Conservation (phyloP, 2,797 vertebrate genomes). For the Falco peregrinus region DNA sequence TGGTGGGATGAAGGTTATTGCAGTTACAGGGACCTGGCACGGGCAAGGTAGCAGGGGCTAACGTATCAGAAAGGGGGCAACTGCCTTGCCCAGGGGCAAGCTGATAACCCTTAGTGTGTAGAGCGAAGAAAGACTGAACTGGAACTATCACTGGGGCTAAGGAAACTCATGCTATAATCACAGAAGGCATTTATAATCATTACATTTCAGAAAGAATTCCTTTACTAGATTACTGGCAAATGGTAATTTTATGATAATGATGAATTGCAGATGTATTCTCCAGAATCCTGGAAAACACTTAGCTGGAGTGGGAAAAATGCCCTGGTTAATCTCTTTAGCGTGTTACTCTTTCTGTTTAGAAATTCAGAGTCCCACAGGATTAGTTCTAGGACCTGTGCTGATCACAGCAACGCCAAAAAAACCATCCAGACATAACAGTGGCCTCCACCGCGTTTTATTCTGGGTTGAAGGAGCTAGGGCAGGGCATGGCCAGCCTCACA, state of each 20-base stretch:
- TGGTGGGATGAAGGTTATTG: not conserved
- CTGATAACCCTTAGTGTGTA: not conserved
- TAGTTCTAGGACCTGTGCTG: not conserved
- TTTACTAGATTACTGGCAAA: not conserved
- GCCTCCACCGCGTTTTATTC: not conserved
- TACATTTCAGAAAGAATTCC: conserved; percentile 28
- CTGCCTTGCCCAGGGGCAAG: not conserved
- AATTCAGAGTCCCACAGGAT: not conserved
- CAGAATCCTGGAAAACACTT: conserved; percentile 1
- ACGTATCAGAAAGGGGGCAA: not conserved
- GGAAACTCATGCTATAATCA: not conserved
- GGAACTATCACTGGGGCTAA: not conserved
- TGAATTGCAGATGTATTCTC: conserved; percentile 2
- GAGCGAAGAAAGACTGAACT: not conserved
- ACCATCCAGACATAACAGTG: not conserved
- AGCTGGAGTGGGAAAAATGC: not conserved
- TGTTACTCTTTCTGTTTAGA: not conserved
- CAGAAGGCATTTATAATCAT: not conserved
- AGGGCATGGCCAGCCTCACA: not conserved
- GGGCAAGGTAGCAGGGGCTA: not conserved
- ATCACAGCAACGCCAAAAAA: not conserved
- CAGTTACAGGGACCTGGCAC: not conserved
- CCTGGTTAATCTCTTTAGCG: not conserved
- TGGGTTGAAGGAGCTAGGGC: not conserved
- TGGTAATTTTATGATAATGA: not conserved